Percentiles rank a stretch among this genome's conserved stretches.
Conservation (phyloP, 2,797 vertebrate genomes). For the Manis pentadactyla region DNA sequence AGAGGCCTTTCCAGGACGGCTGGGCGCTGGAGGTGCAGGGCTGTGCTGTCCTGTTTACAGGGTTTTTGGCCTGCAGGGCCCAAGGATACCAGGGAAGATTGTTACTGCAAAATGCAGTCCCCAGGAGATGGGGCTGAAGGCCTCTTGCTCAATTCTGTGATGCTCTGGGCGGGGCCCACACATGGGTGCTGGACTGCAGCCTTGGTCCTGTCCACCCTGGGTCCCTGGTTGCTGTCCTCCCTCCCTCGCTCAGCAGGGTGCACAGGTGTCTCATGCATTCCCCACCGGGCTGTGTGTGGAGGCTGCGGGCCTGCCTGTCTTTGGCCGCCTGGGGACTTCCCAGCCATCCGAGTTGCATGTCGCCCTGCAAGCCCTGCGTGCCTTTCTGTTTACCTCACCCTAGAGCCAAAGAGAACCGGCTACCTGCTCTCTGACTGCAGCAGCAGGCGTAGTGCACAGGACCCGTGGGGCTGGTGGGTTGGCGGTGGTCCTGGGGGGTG, state of each 20-base stretch:
- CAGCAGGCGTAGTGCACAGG: neutral
- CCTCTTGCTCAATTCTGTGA: slow-evolving; percentile 11
- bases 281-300: neutral
- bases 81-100: neutral
- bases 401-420: neutral
- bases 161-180: neutral
- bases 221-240: neutral
- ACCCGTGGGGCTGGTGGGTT: neutral
- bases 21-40: neutral
- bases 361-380: slow-evolving; percentile 85
- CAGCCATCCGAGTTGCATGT: slow-evolving; percentile 80
- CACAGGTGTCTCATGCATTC: neutral
- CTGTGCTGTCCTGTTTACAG: neutral
- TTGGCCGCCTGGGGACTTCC: slow-evolving; percentile 84
- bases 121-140: neutral
- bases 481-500: neutral
- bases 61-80: neutral
- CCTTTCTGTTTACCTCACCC: slow-evolving; percentile 90
- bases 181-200: neutral
- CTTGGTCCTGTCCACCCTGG: neutral
- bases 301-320: neutral
- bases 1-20: neutral
- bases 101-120: slow-evolving; percentile 32
- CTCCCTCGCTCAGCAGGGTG: neutral
- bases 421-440: neutral